A percentile compares a stretch with the other conserved stretches of the same genome.
These are phyloP conservation scores for Hylaeus anthracinus DNA, from an alignment of 1,140 invertebrate genomes.

Conservation along the genomic window DNA sequence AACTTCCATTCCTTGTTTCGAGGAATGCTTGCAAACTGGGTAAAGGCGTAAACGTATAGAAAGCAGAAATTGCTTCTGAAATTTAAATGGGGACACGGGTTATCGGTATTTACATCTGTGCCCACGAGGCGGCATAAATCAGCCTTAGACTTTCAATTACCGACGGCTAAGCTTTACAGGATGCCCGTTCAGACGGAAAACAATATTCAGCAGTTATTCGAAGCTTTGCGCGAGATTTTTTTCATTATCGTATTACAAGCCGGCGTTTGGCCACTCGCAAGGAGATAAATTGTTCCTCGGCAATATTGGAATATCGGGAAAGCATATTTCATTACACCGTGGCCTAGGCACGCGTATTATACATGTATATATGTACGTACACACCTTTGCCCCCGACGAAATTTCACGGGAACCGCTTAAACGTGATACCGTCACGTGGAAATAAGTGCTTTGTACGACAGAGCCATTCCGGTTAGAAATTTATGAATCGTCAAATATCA, in stretches of 20 bases:
- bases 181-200: constrained; percentile 36
- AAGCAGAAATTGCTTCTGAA: neutral
- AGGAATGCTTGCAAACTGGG: neutral
- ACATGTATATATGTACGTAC: neutral
- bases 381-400: constrained; percentile 31
- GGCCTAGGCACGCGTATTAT: constrained; percentile 46
- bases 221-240: constrained; percentile 55
- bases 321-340: constrained; percentile 72
- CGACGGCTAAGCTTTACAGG: constrained; percentile 12
- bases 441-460: constrained; percentile 60
- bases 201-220: constrained; percentile 52
- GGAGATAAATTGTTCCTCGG: constrained; percentile 71
- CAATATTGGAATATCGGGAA: constrained; percentile 75
- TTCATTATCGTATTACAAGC: constrained; percentile 65
- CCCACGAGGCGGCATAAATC: constrained; percentile 24
- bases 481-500: constrained; percentile 64
- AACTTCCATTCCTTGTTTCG: too few species aligned
- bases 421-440: constrained; percentile 60
- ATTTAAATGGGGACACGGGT: neutral
- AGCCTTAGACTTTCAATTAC: constrained; percentile 40
- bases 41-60: neutral
- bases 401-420: constrained; percentile 59
- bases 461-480: constrained; percentile 40
- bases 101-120: constrained; percentile 18
- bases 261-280: constrained; percentile 51